Evolutionary conservation across 2,797 vertebrate genomes (phyloP), one percentile per base, ranked within the genome.

Genomic region (Rhadinocentrus ornatus): DNA sequence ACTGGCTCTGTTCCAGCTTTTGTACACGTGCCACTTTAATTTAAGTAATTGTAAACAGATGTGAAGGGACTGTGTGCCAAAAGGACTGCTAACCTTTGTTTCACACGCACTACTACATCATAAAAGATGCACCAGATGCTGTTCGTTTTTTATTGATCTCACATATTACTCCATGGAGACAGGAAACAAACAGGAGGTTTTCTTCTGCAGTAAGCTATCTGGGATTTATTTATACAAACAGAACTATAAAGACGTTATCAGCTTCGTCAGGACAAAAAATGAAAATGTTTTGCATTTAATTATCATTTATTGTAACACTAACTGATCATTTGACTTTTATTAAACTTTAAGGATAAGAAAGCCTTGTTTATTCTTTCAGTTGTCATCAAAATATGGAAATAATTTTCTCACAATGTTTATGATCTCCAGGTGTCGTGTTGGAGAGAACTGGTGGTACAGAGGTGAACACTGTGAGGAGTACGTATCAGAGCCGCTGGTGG

Each of bases 391-490:
- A 15, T 35, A 6, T 11, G 3, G 11, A 60, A 55, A 46, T 27
- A 0, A 3, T 32, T 54, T 69, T 4, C 60, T 12, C 0, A 34
- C 1, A 6, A n/a, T 41, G 34, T 59, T 71, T 0, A 0, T 73
- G n/a, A 10, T 58, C 15, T 18, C 67, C 75, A 99, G 98, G 85
- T 98, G 98, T 83, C 97, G 96, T 3, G 97, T 98, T 0, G 98
- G 97, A 68, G 96, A 98, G 86, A 99, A 99, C 89, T 99, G 98
- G 98, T 99, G 98, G 97, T 98, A 98, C 89, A 90, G 96, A 84
- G 97, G 98, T 5, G 96, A 99, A 67, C 97, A 96, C 84, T 99
- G 98, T 62, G 97, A 99, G 85, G 98, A 99, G 72, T 97, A 96
- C 0, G 96, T 99, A 5, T 99, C 97, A 0, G 97, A 99, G 86